Base-by-base conservation (phyloP, 2,113 vertebrate species). In the Oenanthe oenanthe region DNA sequence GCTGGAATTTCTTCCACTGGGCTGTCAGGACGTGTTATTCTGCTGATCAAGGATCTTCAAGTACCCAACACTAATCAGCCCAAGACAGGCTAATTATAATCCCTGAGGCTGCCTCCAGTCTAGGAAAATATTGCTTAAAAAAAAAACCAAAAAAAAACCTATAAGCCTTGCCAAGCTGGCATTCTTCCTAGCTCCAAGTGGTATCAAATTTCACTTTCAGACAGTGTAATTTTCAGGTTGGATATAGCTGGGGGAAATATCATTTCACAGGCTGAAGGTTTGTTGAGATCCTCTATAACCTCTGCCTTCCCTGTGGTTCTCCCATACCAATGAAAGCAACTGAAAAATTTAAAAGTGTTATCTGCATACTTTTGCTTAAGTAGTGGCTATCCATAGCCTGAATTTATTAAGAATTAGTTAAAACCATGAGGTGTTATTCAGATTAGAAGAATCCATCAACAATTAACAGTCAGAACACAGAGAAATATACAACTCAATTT, bases 131-230 rank as follows among this genome's bases (percentile, higher is more conserved):
- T 6, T 78, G 32, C 18, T 60, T 6, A 48, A 79, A 72, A 53
- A 67, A 72, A 47, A 56, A 24, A 36, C 10, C 45, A 12, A 12
- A 22, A 19, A 45, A 45, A 47, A 47, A 47, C 5, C 3, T 11
- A 19, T 42, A 38, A 94, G 15, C 24, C 60, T 74, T 92, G 67
- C 38, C 72, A 93, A 83, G 47, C 13, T 42, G 51, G 67, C n/a
- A 7, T 50, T 92, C 92, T 88, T 91, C 63, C 68, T 83, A 40
- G 13, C 43, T 89, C 51, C 78, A 78, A 85, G 72, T 63, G 47
- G 38, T 95, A 77, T 86, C 79, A 90, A 38, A 85, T 95, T 90
- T 94, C 77, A 85, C 57, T 89, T 89, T 72, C 70, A 65, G 62
- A 74, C 72, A 6, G 4, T 38, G 20, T 58, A 51, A 88, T 81